These are phyloP conservation scores for Mormyrus iriodes DNA, from an alignment of 2,113 vertebrate species.

Conservation along the genomic window DNA sequence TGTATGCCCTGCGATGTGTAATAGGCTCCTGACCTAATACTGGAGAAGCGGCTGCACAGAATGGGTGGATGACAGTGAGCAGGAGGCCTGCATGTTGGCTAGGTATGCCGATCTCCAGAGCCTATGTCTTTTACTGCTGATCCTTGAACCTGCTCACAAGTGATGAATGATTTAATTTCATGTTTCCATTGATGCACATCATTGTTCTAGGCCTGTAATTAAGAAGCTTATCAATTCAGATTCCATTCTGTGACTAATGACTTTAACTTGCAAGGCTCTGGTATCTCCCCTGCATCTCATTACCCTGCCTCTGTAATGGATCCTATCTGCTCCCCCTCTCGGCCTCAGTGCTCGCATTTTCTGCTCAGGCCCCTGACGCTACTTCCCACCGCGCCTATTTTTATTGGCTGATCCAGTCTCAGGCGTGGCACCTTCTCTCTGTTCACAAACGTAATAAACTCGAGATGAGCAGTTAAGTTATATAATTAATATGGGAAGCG, in stretches of 20 bases:
- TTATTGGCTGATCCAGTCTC: background rate
- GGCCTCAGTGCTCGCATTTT: background rate
- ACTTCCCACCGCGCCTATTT: background rate
- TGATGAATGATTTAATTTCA: constrained; percentile 22
- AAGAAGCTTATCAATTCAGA: constrained; percentile 25
- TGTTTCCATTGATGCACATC: constrained; percentile 15
- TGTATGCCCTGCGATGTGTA: background rate
- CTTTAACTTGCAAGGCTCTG: constrained; percentile 1
- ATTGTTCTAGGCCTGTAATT: constrained; percentile 23
- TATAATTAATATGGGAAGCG: background rate
- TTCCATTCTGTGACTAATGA: constrained; percentile 28
- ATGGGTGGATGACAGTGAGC: background rate
- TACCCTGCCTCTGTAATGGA: constrained; percentile 19
- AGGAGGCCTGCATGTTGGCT: background rate
- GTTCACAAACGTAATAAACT: background rate
- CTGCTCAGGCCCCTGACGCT: background rate
- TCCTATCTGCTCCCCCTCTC: background rate
- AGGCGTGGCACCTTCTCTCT: background rate
- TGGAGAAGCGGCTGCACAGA: background rate
- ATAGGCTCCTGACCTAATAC: background rate
- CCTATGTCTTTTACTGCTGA: constrained; percentile 1
- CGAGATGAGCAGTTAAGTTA: background rate
- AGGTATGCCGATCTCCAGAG: background rate
- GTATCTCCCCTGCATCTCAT: constrained; percentile 23
- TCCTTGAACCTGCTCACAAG: background rate